These are phyloP conservation scores for Heliconius hewitsoni DNA, from an alignment of 1,140 invertebrate species.

Conservation along the genomic window DNA sequence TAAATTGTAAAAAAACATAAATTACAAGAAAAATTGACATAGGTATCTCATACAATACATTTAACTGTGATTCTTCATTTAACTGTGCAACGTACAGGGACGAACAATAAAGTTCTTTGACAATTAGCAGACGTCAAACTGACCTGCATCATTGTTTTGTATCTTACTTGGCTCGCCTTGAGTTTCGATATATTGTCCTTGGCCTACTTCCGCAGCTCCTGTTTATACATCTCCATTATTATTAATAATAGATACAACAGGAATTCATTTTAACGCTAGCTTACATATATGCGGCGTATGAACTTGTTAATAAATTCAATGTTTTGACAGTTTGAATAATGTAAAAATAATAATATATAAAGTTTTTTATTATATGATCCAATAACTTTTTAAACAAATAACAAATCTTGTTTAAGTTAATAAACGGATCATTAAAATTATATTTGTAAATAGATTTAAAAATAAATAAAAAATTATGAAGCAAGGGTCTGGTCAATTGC, in stretches of 20 bases:
- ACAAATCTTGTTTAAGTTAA: background rate
- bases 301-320: constrained; percentile 18
- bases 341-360: background rate
- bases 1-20: background rate
- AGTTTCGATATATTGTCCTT: constrained; percentile 54
- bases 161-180: constrained; percentile 37
- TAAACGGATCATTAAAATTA: too few relatives aligned
- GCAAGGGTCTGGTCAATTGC: background rate
- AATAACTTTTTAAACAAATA: background rate
- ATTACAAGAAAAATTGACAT: background rate
- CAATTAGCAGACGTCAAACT: constrained; percentile 38
- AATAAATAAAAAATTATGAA: too few relatives aligned
- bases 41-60: background rate
- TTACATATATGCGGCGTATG: constrained; percentile 18
- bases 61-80: background rate
- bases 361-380: background rate
- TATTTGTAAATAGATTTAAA: too few relatives aligned
- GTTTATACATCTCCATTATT: constrained; percentile 45
- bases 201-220: constrained; percentile 54
- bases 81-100: background rate
- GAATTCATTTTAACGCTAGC: constrained; percentile 20
- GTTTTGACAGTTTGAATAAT: background rate
- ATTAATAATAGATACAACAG: constrained; percentile 39
- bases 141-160: constrained; percentile 41
- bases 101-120: constrained; percentile 40